Evolutionary conservation across 1,140 invertebrate species (phyloP).

Genomic region (Eufriesea mexicana): DNA sequence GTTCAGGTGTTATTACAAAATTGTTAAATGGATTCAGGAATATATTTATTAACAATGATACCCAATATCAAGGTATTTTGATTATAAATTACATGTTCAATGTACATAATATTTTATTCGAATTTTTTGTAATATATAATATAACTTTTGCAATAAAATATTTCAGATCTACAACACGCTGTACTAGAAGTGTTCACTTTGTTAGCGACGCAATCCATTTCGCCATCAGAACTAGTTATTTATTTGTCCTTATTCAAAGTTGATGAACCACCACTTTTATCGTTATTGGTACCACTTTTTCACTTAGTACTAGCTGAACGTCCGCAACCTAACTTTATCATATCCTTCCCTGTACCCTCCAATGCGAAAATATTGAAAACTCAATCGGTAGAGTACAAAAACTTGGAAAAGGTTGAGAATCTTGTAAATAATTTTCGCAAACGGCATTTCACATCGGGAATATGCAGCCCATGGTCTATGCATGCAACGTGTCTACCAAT

Average conservation of each 20-base stretch:
- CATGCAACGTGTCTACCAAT: slow-evolving; percentile 81
- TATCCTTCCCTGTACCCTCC: slow-evolving; percentile 82
- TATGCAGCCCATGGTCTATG: slow-evolving; percentile 82
- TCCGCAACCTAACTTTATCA: slow-evolving; percentile 84
- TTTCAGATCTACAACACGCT: slow-evolving; percentile 84
- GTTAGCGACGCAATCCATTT: slow-evolving; percentile 83
- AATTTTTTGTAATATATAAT: not conserved
- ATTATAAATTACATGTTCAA: not conserved
- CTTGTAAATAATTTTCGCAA: slow-evolving; percentile 76
- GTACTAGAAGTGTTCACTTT: slow-evolving; percentile 84
- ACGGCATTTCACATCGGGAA: slow-evolving; percentile 73
- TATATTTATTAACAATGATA: slow-evolving; percentile 71
- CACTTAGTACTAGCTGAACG: slow-evolving; percentile 80
- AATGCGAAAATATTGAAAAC: slow-evolving; percentile 43
- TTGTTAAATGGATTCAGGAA: slow-evolving; percentile 79
- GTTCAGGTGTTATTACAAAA: slow-evolving; percentile 76
- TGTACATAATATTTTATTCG: not conserved
- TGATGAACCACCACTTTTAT: slow-evolving; percentile 81
- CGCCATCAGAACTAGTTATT: slow-evolving; percentile 81
- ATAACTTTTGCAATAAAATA: slow-evolving; percentile 12
- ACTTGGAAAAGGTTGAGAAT: slow-evolving; percentile 73
- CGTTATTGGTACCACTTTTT: slow-evolving; percentile 82
- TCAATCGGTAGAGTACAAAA: slow-evolving; percentile 65
- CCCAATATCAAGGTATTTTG: slow-evolving; percentile 70
- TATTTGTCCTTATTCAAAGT: slow-evolving; percentile 84